A percentile compares a stretch with the other conserved stretches of the same genome.
Evolutionary conservation across 2,113 vertebrate genomes (phyloP).

Genomic region (Callospermophilus lateralis): DNA sequence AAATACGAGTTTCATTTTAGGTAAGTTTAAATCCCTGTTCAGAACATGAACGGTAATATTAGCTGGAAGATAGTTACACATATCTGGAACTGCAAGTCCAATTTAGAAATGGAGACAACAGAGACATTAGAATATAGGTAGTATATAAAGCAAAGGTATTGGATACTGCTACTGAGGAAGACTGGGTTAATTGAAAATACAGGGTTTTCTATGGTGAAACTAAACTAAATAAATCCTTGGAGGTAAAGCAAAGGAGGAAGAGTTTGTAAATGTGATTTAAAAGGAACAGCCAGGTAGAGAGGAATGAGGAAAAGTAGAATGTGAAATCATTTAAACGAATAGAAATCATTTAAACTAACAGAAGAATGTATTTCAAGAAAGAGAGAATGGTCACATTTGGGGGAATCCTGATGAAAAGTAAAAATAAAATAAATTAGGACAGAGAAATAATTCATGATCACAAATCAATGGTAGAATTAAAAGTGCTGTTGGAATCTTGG

Average conservation of each 20-base stretch:
- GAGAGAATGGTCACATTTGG: background rate
- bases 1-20: background rate
- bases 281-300: background rate
- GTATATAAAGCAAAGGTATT: background rate
- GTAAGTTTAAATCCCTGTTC: background rate
- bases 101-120: background rate
- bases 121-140: background rate
- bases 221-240: background rate
- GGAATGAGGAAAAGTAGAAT: background rate
- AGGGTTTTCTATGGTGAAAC: background rate
- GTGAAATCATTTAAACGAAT: background rate
- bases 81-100: background rate
- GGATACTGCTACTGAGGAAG: background rate
- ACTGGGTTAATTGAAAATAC: background rate
- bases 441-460: background rate
- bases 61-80: background rate
- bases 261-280: background rate
- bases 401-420: background rate
- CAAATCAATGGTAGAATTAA: background rate
- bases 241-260: background rate
- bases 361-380: background rate
- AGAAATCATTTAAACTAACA: background rate
- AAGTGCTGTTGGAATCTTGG: background rate
- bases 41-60: background rate
- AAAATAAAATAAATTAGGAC: background rate